Percentiles rank a stretch among this genome's conserved stretches.
These are phyloP conservation scores for Microcebus tavaratra DNA, from an alignment of 2,113 vertebrate species.

Conservation along the genomic window DNA sequence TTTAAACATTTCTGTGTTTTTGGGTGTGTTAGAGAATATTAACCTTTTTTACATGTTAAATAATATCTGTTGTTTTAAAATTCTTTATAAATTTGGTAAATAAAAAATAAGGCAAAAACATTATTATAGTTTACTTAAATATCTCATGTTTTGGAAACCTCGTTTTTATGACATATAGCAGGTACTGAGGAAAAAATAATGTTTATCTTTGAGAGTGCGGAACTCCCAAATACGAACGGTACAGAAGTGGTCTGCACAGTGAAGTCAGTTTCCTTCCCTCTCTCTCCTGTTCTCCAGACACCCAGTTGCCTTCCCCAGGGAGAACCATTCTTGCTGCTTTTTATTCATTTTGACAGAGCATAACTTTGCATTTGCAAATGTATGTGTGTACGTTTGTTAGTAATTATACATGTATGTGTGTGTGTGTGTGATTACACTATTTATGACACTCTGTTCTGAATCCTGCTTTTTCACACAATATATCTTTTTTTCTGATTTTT, in stretches of 20 bases:
- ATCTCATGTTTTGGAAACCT: constrained; percentile 36
- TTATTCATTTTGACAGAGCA: not conserved
- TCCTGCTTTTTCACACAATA: not conserved
- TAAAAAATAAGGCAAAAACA: not conserved
- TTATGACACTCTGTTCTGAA: not conserved
- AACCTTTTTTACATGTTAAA: not conserved
- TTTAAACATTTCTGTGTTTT: constrained; percentile 1
- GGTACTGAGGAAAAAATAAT: not conserved
- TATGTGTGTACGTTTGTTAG: not conserved
- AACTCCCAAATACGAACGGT: not conserved
- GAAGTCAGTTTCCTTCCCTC: not conserved
- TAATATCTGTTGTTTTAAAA: not conserved
- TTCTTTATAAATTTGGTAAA: not conserved
- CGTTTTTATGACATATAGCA: not conserved
- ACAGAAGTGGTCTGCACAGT: not conserved
- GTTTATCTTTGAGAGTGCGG: not conserved
- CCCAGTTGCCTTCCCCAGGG: too few species aligned
- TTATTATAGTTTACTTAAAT: not conserved
- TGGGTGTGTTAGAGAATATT: not conserved
- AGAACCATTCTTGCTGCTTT: not conserved
- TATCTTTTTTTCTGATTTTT: not conserved
- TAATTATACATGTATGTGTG: too few species aligned
- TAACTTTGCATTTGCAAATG: not conserved
- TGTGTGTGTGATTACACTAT: not conserved
- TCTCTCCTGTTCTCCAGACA: not conserved